A percentile compares a stretch with the other conserved stretches of the same genome.
Evolutionary conservation across 2,113 vertebrate genomes (phyloP).

Genomic region (Chauna torquata): DNA sequence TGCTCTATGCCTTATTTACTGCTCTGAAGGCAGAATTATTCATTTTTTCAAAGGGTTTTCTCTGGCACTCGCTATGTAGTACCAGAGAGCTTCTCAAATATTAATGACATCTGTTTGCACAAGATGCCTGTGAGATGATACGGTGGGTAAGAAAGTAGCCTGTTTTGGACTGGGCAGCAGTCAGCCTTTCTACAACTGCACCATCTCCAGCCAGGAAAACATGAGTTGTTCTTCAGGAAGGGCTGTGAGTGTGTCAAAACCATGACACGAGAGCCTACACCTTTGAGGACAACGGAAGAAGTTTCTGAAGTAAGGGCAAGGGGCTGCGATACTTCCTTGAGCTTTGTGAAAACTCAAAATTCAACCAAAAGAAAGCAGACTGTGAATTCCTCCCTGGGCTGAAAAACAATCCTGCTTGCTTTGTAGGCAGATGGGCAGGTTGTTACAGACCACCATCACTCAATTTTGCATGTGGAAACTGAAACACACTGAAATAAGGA

Average conservation of each 20-base stretch:
- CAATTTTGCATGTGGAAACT: neutral
- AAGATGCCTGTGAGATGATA: neutral
- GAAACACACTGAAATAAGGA: neutral
- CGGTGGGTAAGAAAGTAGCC: neutral
- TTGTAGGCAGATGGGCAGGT: neutral
- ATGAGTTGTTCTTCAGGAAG: neutral
- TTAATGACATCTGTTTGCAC: neutral
- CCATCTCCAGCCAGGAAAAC: neutral
- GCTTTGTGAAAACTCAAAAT: neutral
- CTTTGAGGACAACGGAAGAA: neutral
- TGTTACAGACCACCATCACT: neutral
- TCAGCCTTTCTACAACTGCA: neutral
- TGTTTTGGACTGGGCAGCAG: neutral
- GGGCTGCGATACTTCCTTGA: neutral
- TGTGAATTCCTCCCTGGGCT: neutral
- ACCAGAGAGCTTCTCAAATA: neutral
- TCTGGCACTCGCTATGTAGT: neutral
- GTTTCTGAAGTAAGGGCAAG: neutral
- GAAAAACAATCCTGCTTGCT: neutral
- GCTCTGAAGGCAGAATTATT: neutral
- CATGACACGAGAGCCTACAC: neutral
- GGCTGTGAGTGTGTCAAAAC: neutral
- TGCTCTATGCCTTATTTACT: neutral
- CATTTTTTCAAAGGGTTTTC: neutral
- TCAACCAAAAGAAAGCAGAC: neutral